A percentile compares a stretch with the other conserved stretches of the same genome.
Conservation (phyloP, 2,797 vertebrate species). For the Parauchenoglanis ngamensis region DNA sequence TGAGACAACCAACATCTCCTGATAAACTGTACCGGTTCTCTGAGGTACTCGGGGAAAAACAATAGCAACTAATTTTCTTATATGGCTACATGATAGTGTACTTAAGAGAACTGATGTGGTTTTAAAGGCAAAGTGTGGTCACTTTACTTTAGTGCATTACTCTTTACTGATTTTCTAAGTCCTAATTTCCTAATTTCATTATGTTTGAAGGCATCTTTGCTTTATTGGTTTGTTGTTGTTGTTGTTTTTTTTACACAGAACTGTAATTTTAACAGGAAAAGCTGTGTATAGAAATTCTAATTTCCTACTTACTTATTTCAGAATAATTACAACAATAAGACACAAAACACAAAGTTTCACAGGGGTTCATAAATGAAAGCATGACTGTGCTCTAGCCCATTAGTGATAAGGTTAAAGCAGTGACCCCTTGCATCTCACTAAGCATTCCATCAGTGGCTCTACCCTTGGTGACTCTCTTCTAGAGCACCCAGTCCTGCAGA, state of each 20-base stretch:
- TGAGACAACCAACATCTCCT: background rate
- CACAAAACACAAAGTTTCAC: background rate
- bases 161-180: background rate
- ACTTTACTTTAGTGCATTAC: background rate
- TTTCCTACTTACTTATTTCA: background rate
- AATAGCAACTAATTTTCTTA: background rate
- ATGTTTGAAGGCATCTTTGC: background rate
- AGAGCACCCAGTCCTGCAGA: constrained; percentile 44
- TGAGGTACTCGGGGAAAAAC: background rate
- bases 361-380: constrained; percentile 17
- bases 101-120: background rate
- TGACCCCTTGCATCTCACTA: constrained; percentile 55
- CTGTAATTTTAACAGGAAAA: background rate
- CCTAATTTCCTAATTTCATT: background rate
- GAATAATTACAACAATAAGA: constrained; percentile 4
- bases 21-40: background rate
- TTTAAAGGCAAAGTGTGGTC: background rate
- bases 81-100: background rate
- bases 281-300: background rate
- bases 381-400: constrained; percentile 22
- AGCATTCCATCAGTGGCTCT: constrained; percentile 72
- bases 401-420: constrained; percentile 37
- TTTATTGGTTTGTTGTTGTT: background rate
- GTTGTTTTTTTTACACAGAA: background rate
- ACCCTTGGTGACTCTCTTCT: constrained; percentile 50